Conservation (phyloP, 2,888 invertebrate genomes). For the Nomada goodeniana region DNA sequence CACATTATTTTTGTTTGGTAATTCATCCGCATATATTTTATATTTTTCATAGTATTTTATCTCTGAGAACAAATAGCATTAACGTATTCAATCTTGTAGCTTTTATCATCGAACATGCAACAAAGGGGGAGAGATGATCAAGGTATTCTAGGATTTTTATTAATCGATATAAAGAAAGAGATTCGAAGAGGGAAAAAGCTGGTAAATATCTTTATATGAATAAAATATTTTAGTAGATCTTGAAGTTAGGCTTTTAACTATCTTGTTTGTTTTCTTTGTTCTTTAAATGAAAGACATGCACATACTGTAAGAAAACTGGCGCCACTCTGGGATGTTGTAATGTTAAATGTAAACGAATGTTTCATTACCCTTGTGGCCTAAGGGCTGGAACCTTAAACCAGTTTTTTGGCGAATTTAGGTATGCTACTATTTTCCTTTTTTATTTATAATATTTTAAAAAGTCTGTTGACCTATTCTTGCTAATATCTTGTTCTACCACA, state of each 20-base stretch:
- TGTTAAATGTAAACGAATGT: conserved; percentile 87
- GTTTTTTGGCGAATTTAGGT: conserved; percentile 87
- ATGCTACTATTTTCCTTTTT: conserved; percentile 38
- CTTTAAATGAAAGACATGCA: conserved; percentile 87
- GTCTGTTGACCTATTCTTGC: too few species aligned
- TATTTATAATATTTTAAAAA: too few species aligned
- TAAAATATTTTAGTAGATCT: neutral
- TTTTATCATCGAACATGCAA: conserved; percentile 89
- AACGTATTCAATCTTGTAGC: conserved; percentile 83
- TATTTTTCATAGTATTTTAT: neutral
- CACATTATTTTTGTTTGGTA: conserved; percentile 92
- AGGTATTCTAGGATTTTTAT: conserved; percentile 91
- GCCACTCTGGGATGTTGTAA: conserved; percentile 91
- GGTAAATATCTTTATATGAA: conserved; percentile 85
- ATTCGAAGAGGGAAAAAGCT: conserved; percentile 87
- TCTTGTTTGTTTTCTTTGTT: conserved; percentile 7
- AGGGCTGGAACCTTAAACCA: conserved; percentile 87
- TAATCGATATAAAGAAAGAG: conserved; percentile 89
- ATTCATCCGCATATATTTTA: conserved; percentile 74
- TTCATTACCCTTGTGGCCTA: conserved; percentile 92
- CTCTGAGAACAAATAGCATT: neutral
- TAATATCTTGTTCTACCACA: too few species aligned
- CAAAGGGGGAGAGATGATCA: conserved; percentile 89
- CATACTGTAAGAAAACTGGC: conserved; percentile 87
- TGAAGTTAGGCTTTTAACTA: neutral